Evolutionary conservation across 2,888 invertebrate genomes (phyloP), one percentile per base, ranked within the genome.

Genomic region (Drosophila formosana): DNA sequence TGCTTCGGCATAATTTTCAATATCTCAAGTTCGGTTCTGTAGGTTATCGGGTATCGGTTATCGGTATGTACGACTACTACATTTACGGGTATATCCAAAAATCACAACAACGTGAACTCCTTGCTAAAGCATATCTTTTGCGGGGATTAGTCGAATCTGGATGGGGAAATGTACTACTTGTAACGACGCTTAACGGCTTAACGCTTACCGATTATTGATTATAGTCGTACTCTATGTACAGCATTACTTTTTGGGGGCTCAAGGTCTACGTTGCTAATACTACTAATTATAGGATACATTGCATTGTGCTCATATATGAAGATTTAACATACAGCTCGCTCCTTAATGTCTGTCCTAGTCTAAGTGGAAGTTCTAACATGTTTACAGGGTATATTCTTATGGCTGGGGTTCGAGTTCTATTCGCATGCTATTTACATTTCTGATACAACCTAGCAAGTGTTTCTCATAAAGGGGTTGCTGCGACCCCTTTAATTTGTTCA

Each of bases 261-360:
- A 67, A 64, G 50, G 50, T 72, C 47, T 76, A 60, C 51, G 37
- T 66, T 81, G 47, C 80, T 73, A 62, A 55, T 85, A 83, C 82
- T 87, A 83, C 87, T 78, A 82, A 70, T 80, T 90, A 87, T 90
- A 90, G 91, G 90, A 90, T 90, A 90, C 90, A 90, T 87, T 89
- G 89, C 81, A 88, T 86, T 90, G 90, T 90, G 91, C 90, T 90
- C 91, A 83, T 84, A 85, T 82, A 66, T 65, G 57, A 80, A 80
- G 73, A 71, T 83, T 74, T 80, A 80, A 82, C 78, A 81, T 72
- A 51, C 58, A 76, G 68, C 45, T 76, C 62, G 41, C 43, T 49
- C 47, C 55, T 13, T 9, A 13, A 6, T 41, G 39, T 41, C 39
- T 7, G 13, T 18, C 39, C 55, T 58, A 45, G 45, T 32, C 45